Evolutionary conservation across 2,113 vertebrate genomes (phyloP), one percentile per base, ranked within the genome.

Genomic region (Tapirus terrestris): DNA sequence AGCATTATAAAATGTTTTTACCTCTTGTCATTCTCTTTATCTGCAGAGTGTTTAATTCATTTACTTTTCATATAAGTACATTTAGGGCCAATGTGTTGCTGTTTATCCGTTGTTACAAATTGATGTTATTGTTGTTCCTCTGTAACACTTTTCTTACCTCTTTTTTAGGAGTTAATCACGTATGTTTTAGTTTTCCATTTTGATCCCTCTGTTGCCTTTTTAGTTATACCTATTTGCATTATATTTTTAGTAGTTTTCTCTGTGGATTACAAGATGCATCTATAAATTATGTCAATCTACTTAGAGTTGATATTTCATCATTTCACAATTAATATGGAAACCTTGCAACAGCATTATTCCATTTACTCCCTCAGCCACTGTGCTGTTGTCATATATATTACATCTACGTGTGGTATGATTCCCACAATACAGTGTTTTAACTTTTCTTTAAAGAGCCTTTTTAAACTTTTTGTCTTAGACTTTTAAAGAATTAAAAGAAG

Each of bases 241-340:
- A 36, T 53, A 27, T 17, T 81, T 81, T 88, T 89, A 70, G 51
- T 53, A 51, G 65, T 53, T 80, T 8, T 8, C 25, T 72, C 25
- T 73, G 8, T 72, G 27, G 43, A 81, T 72, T 67, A 67, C 4
- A 33, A 75, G 31, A 43, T 93, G 13, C 20, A 65, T 18, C 27
- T 56, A 25, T 67, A 85, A 76, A 13, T 85, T 53, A 43, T 43
- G 45, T 33, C 63, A 56, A 23, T 63, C 31, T 48, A 45, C 53
- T 48, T n/a, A 25, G 18, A 72, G 23, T 85, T 36, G 18, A 14
- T 51, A 27, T 3, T 68, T 8, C 21, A 29, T 43, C 79, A 16
- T 65, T 88, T 84, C 70, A 77, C 48, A 63, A 84, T 89, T 56
- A 56, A 45, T 82, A 39, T 51, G 72, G 63, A 92, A 96, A 63